These are phyloP conservation scores for Sigmodon hispidus DNA, from an alignment of 2,113 vertebrate species.

Conservation along the genomic window DNA sequence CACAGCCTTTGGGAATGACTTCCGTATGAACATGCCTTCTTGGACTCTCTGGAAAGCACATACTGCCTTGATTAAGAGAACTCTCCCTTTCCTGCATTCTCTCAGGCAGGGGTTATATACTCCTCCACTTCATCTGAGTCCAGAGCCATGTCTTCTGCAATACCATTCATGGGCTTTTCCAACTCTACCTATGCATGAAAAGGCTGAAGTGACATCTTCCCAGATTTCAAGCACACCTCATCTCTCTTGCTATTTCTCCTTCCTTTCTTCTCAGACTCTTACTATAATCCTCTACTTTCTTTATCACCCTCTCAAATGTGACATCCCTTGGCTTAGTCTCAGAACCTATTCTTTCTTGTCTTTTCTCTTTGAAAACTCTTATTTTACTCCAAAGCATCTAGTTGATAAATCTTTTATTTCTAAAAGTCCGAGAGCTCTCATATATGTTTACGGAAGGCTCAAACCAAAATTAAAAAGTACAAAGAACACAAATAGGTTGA, in stretches of 20 bases:
- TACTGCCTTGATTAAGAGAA: not conserved
- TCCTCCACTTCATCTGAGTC: not conserved
- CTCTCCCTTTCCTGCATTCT: not conserved
- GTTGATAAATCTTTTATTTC: not conserved
- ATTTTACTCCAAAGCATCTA: not conserved
- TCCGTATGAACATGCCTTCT: not conserved
- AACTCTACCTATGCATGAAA: not conserved
- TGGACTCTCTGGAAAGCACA: not conserved
- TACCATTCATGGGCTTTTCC: not conserved
- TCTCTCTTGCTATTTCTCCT: not conserved
- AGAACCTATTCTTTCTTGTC: not conserved
- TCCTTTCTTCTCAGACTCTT: not conserved
- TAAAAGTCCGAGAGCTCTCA: not conserved
- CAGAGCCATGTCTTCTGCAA: not conserved
- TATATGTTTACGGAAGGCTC: not conserved
- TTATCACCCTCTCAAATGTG: not conserved
- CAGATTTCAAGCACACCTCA: not conserved
- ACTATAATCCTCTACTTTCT: not conserved
- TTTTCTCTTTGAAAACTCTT: constrained; percentile 24
- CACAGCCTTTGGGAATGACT: not conserved
- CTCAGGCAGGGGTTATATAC: not conserved
- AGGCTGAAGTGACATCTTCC: not conserved
- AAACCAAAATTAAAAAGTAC: not conserved
- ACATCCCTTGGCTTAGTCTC: not conserved
- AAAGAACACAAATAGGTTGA: not conserved